Conservation (phyloP, 37 sponge, comb jelly and placozoan genomes). For the Cladorhizidae sp. region DNA sequence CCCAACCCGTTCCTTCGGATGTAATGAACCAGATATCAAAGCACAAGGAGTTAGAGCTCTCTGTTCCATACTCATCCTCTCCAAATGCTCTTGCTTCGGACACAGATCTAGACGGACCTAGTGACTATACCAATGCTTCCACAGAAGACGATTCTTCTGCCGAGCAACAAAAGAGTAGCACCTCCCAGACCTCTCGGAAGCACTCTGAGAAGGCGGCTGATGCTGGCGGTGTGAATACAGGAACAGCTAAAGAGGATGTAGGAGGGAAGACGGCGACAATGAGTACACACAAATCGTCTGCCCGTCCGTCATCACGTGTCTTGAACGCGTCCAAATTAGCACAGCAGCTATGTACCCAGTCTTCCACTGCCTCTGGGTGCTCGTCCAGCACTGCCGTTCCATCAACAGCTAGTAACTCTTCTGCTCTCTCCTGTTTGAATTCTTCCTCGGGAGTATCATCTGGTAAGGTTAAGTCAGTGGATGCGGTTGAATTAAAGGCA, state of each 20-base stretch:
- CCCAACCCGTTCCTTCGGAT: constrained; percentile 68
- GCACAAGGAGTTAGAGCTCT: constrained; percentile 2
- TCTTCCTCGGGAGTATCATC: not conserved
- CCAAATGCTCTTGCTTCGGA: no score
- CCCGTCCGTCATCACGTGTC: constrained; percentile 31
- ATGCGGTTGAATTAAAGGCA: not conserved
- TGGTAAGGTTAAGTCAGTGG: not conserved
- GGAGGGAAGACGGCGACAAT: not conserved
- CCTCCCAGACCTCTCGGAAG: no score
- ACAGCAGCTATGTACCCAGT: no score
- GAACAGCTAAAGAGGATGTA: not conserved
- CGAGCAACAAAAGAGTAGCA: not conserved
- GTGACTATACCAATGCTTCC: no score
- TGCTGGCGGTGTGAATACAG: not conserved
- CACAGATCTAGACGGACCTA: no score
- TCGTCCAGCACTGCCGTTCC: no score
- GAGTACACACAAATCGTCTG: constrained; percentile 38
- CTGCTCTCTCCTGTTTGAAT: no score
- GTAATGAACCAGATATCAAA: constrained; percentile 25
- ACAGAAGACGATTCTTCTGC: not conserved
- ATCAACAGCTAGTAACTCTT: no score
- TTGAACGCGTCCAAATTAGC: not conserved
- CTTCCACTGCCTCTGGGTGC: no score
- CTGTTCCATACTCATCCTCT: not conserved
- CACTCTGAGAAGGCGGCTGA: not conserved